Evolutionary conservation across 2,113 vertebrate species (phyloP), one percentile per base, ranked within the genome.

Genomic region (Coregonus clupeaformis): DNA sequence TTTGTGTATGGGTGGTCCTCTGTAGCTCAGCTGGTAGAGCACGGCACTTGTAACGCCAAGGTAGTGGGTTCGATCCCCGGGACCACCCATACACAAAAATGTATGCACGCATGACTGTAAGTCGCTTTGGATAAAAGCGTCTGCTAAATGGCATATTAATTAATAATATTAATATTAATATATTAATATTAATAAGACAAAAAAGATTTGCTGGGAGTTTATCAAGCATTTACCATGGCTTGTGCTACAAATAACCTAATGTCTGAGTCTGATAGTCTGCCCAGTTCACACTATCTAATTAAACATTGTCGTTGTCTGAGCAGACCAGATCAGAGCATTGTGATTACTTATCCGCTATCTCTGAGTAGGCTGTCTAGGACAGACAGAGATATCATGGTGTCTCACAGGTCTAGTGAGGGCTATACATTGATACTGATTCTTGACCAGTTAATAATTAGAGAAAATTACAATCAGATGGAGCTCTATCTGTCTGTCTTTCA

Each of bases 211-310:
- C 69, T 20, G 57, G 71, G 69, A n/a, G 67, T 80, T 73, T 80
- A 76, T 78, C 25, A 27, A 30, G 73, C 20, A 55, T 85, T 71
- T 74, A 69, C 82, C 77, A 79, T 32, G 13, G 57, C 72, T 78
- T 86, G 67, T 78, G 70, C 79, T 86, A 42, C 74, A 74, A 36
- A 89, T 86, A 90, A 90, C n/a, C n/a, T n/a, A n/a, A n/a, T 90
- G 88, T 91, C 86, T 90, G 88, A 84, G 90, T 90, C 85, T 90
- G 78, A 89, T 81, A 84, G 90, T 90, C 84, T 90, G 29, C 2
- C 2, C 29, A 3, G 29, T 1, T 1, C 29, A 29, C 2, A 84
- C 92, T 85, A 68, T 84, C 79, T 89, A 90, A 91, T 91, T 90
- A 90, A 87, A 90, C 77, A 30, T 25, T 67, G 83, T 81, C 69